Percentiles rank a stretch among this genome's conserved stretches.
Conservation (phyloP, 2,113 vertebrate species). For the Hippocampus guttulatus region DNA sequence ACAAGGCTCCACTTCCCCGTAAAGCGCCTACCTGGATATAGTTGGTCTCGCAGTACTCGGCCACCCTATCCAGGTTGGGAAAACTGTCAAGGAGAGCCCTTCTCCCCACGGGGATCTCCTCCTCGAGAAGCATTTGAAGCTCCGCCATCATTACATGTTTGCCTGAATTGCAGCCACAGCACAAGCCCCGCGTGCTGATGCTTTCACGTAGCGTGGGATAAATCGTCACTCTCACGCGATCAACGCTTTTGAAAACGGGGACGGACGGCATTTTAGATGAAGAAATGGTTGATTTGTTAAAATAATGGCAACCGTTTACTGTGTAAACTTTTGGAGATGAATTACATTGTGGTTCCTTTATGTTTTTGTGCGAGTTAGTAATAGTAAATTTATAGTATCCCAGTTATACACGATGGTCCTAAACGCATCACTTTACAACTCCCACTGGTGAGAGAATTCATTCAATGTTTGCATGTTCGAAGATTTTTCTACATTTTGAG, state of each 20-base stretch:
- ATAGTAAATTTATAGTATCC: too few species aligned
- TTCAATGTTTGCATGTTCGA: neutral
- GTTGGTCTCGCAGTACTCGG: slow-evolving; percentile 93
- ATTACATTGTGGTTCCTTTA: neutral
- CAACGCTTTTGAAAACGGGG: neutral
- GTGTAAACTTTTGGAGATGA: neutral
- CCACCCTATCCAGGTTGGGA: slow-evolving; percentile 87
- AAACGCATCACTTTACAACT: neutral
- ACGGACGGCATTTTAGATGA: neutral
- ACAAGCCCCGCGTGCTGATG: slow-evolving; percentile 35
- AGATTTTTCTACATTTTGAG: too few species aligned
- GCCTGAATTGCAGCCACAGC: neutral
- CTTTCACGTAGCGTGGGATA: slow-evolving; percentile 30
- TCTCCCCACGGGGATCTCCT: slow-evolving; percentile 91
- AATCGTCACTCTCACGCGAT: neutral
- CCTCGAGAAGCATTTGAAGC: slow-evolving; percentile 94
- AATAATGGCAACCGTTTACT: neutral
- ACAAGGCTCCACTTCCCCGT: neutral
- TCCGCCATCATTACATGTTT: slow-evolving; percentile 93
- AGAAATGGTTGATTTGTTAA: neutral
- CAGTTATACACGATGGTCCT: neutral
- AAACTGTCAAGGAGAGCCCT: slow-evolving; percentile 89
- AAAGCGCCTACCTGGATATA: slow-evolving; percentile 85
- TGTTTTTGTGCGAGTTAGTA: neutral
- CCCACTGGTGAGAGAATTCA: neutral